These are phyloP conservation scores for Athene cunicularia DNA, from an alignment of 2,113 vertebrate species.

Conservation along the genomic window DNA sequence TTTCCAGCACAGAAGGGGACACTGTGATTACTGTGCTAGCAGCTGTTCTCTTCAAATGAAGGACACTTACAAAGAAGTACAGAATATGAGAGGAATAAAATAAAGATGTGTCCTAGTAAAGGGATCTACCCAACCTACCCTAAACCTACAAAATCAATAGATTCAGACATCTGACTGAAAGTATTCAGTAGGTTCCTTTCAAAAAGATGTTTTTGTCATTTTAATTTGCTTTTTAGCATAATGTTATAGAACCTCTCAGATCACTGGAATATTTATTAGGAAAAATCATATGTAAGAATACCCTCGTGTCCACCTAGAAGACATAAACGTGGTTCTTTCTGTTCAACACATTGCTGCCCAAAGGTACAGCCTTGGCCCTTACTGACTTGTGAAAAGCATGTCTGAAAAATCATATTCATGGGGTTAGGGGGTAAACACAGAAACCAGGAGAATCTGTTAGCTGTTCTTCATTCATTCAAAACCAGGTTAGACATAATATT, in stretches of 20 bases:
- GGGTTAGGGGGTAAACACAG: background rate
- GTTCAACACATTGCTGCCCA: background rate
- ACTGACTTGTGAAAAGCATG: background rate
- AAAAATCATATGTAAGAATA: background rate
- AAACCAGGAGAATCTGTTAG: background rate
- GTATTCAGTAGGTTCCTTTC: background rate
- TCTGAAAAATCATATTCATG: background rate
- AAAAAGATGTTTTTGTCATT: background rate
- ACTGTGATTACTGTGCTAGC: background rate
- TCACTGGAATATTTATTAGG: background rate
- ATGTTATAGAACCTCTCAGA: background rate
- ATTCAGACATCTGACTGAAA: background rate
- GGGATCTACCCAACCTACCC: background rate
- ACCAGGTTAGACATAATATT: background rate
- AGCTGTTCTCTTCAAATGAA: conserved; percentile 29
- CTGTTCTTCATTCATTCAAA: background rate
- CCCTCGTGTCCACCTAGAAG: background rate
- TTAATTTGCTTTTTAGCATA: background rate
- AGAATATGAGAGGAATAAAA: background rate
- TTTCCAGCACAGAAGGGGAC: background rate
- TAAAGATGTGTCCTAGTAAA: background rate
- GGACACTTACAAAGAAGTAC: background rate
- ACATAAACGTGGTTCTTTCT: rapidly evolving
- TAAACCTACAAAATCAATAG: background rate
- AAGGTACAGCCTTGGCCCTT: background rate